Conservation (phyloP, 1,140 invertebrate species). For the Drosophila pandora region DNA sequence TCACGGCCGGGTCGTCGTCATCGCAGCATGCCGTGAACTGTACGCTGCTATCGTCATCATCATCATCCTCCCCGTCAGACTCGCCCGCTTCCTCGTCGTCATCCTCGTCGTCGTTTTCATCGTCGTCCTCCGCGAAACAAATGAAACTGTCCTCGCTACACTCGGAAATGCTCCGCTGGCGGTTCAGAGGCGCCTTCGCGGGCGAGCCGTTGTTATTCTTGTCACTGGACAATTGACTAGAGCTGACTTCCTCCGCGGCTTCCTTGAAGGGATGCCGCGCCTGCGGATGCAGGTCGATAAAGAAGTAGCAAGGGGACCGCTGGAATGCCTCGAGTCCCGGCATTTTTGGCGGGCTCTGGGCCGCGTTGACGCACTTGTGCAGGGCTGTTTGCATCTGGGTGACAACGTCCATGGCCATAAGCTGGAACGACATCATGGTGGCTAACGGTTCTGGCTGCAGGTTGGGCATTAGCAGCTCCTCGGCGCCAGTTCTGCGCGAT, state of each 20-base stretch:
- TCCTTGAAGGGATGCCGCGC: constrained; percentile 32
- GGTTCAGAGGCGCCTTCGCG: constrained; percentile 13
- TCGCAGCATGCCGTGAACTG: constrained; percentile 26
- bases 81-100: constrained; percentile 20
- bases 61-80: constrained; percentile 42
- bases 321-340: constrained; percentile 44
- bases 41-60: constrained; percentile 41
- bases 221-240: constrained; percentile 48
- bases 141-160: constrained; percentile 77
- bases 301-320: constrained; percentile 64
- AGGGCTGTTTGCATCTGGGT: constrained; percentile 53
- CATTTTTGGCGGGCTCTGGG: constrained; percentile 45
- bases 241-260: constrained; percentile 37
- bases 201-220: constrained; percentile 32
- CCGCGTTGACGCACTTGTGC: constrained; percentile 45
- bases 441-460: constrained; percentile 58
- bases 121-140: constrained; percentile 65
- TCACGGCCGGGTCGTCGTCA: constrained; percentile 32
- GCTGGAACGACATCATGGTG: constrained; percentile 59
- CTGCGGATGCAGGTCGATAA: constrained; percentile 60
- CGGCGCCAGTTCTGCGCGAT: constrained; percentile 9
- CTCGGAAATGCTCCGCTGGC: constrained; percentile 69
- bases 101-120: constrained; percentile 16
- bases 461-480: constrained; percentile 36
- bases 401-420: constrained; percentile 59